phyloP scores from a whole-genome alignment of 2,113 vertebrate genomes.

The Tupaia chinensis region DNA sequence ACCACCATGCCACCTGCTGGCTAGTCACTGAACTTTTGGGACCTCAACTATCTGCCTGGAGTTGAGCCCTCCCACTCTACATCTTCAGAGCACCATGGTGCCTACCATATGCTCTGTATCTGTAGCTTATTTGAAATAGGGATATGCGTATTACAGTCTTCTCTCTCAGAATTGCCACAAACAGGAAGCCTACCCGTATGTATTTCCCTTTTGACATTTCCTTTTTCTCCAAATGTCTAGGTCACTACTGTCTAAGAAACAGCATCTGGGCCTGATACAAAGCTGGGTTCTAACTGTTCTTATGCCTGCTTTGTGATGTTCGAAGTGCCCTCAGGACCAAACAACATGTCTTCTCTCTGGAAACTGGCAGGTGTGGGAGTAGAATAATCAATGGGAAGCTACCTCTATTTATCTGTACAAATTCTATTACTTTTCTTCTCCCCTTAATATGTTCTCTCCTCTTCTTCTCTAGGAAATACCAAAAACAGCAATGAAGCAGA shows the following conservation, averaged over 20 bases:
- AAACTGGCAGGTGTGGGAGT: no score
- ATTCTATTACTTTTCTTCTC: background rate
- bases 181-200: no score
- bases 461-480: conserved; percentile 91
- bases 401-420: background rate
- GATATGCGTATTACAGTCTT: background rate
- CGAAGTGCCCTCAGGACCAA: conserved; percentile 87
- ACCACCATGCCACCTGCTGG: no score
- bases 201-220: background rate
- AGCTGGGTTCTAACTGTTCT: conserved; percentile 93
- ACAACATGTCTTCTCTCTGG: conserved; percentile 84
- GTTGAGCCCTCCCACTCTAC: no score
- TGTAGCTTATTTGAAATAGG: background rate
- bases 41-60: no score
- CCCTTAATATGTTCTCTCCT: no score
- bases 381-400: no score
- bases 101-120: background rate
- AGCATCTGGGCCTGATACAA: conserved; percentile 94
- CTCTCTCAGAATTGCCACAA: background rate
- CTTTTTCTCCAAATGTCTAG: conserved; percentile 90
- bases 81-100: background rate
- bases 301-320: conserved; percentile 91
- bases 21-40: no score
- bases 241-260: conserved; percentile 96
- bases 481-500: conserved; percentile 94